Base-by-base conservation (phyloP, 2,113 vertebrate genomes). In the Halcyon senegalensis region DNA sequence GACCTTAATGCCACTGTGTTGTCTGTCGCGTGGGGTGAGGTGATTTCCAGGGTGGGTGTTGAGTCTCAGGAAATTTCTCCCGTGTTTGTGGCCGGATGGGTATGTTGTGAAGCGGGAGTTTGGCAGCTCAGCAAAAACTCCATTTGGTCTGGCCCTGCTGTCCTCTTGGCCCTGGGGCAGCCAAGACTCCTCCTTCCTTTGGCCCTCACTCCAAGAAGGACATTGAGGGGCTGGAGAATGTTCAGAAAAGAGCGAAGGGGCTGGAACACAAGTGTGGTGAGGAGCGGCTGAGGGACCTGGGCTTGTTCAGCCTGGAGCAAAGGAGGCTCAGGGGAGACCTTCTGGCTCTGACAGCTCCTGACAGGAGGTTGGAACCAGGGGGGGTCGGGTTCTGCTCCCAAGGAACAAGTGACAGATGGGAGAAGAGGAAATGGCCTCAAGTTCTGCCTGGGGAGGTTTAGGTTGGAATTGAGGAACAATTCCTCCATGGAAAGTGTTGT, bases 1-100 rank as follows among this genome's bases (percentile, higher is more conserved):
- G 50, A 35, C n/a, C 16, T n/a, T n/a, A 33, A 24, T 1, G 16
- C 56, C 10, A 11, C 53, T 2, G 0, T 2, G 44, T 2, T 68
- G 18, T 6, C 70, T 0, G 1, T 10, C 30, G 33, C 23, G 8
- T 30, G 33, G n/a, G 31, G 7, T 27, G 46, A 41, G n/a, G 63
- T 30, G 70, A 13, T 78, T 46, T 58, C 43, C 31, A 28, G 27
- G 37, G 28, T 0, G 1, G 43, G 16, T 24, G 51, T 17, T 59
- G 59, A 53, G 16, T 51, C 20, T 1, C 0, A 55, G 75, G 68
- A 23, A n/a, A 15, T 41, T 55, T 60, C 30, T 75, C 16, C 53
- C 13, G 4, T 2, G 0, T 48, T 55, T 35, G 41, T 0, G 7
- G 14, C 35, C 2, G 1, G 44, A 13, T 10, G 60, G 24, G 46